Evolutionary conservation across 92 coral and sea anemone species (phyloP).

Genomic region (Actinostola sp.): DNA sequence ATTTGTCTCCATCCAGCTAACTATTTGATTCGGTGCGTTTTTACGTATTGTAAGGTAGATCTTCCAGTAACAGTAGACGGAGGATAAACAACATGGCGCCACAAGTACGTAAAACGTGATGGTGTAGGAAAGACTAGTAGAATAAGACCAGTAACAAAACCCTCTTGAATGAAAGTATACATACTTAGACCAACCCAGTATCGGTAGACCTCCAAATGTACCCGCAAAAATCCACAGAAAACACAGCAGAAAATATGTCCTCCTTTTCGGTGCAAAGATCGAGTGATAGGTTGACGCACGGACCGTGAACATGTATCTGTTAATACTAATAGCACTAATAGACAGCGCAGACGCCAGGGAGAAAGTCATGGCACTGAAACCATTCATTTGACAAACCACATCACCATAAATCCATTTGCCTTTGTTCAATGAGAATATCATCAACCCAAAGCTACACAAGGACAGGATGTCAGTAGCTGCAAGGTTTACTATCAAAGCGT

Average conservation of each 20-base stretch:
- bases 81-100: slow-evolving; percentile 42
- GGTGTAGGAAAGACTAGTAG: slow-evolving; percentile 44
- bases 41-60: slow-evolving; percentile 29
- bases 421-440: slow-evolving; percentile 15
- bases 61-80: slow-evolving; percentile 38
- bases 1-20: neutral
- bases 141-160: slow-evolving; percentile 38
- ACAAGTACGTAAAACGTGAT: slow-evolving; percentile 37
- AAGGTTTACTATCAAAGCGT: slow-evolving; percentile 38
- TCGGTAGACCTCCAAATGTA: slow-evolving; percentile 37
- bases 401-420: slow-evolving; percentile 41
- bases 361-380: slow-evolving; percentile 36
- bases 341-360: slow-evolving; percentile 52
- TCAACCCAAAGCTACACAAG: slow-evolving; percentile 19
- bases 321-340: slow-evolving; percentile 50
- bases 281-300: slow-evolving; percentile 4
- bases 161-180: slow-evolving; percentile 45
- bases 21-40: slow-evolving; percentile 11
- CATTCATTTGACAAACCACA: slow-evolving; percentile 27
- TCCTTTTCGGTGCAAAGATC: slow-evolving; percentile 25
- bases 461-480: slow-evolving; percentile 45
- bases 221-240: slow-evolving; percentile 37
- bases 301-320: slow-evolving; percentile 20
- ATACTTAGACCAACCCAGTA: slow-evolving; percentile 48
- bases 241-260: slow-evolving; percentile 16